A percentile compares a stretch with the other conserved stretches of the same genome.
phyloP scores from a whole-genome alignment of 2,113 vertebrate genomes.

The Saimiri boliviensis region DNA sequence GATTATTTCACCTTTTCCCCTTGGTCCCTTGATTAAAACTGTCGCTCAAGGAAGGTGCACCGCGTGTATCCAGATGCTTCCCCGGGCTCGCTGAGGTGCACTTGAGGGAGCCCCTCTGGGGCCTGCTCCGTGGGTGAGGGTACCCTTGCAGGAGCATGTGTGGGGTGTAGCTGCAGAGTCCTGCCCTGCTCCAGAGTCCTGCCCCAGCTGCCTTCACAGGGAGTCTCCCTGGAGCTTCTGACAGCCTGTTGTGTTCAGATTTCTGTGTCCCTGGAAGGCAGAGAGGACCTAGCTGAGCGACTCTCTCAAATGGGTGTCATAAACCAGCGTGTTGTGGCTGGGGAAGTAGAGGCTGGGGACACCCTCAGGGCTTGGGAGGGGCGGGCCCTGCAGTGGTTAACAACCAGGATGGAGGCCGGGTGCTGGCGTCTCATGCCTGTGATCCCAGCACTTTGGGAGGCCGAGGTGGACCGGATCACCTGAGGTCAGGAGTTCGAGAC shows the following conservation, averaged over 20 bases:
- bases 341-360: neutral
- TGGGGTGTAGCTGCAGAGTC: neutral
- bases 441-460: no score
- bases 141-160: rapidly evolving
- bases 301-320: rapidly evolving
- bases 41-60: neutral
- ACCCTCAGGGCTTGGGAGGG: no score
- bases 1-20: neutral
- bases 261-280: neutral
- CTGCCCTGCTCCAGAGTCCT: rapidly evolving
- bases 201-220: rapidly evolving
- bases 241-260: neutral
- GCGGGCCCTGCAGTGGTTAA: rapidly evolving
- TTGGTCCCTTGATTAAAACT: neutral
- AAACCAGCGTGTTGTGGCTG: neutral
- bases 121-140: rapidly evolving
- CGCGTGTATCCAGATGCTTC: rapidly evolving
- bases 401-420: neutral
- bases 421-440: no score
- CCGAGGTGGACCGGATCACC: no score
- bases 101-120: no score
- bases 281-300: neutral
- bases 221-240: neutral
- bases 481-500: no score
- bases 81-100: rapidly evolving